Evolutionary conservation across 2,797 vertebrate species (phyloP).

Genomic region (Moxostoma hubbsi): DNA sequence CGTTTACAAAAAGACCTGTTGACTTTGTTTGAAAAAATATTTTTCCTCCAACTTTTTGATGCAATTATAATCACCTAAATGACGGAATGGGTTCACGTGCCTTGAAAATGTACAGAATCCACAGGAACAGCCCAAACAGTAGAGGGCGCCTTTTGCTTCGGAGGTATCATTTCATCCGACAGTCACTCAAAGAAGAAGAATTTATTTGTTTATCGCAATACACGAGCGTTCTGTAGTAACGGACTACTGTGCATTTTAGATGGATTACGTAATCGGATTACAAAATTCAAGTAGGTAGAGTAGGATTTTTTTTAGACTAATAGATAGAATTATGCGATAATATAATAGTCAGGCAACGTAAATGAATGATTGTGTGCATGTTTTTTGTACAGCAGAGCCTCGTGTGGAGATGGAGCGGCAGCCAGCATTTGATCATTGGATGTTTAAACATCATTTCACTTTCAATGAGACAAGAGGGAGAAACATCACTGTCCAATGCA

Average conservation of each 20-base stretch:
- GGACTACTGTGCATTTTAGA: slow-evolving; percentile 15
- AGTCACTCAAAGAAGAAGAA: no score
- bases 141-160: no score
- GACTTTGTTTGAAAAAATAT: no score
- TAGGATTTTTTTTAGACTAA: not conserved
- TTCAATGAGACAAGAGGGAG: slow-evolving; percentile 8
- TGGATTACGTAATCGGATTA: slow-evolving; percentile 43
- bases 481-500: slow-evolving; percentile 1
- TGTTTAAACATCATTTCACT: slow-evolving; percentile 29
- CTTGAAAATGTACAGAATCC: no score
- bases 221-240: slow-evolving; percentile 29
- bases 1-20: no score
- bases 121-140: no score
- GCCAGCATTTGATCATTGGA: slow-evolving; percentile 30
- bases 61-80: not conserved
- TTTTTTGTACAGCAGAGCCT: slow-evolving; percentile 7
- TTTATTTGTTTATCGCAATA: no score
- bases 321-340: not conserved
- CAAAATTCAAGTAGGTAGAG: slow-evolving; percentile 15
- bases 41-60: not conserved
- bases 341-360: not conserved
- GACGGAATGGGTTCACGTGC: not conserved
- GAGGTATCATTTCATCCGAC: no score
- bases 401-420: slow-evolving; percentile 25
- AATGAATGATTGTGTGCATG: not conserved